Evolutionary conservation across 2,888 invertebrate species (phyloP).

Genomic region (Geotrupes spiniger): DNA sequence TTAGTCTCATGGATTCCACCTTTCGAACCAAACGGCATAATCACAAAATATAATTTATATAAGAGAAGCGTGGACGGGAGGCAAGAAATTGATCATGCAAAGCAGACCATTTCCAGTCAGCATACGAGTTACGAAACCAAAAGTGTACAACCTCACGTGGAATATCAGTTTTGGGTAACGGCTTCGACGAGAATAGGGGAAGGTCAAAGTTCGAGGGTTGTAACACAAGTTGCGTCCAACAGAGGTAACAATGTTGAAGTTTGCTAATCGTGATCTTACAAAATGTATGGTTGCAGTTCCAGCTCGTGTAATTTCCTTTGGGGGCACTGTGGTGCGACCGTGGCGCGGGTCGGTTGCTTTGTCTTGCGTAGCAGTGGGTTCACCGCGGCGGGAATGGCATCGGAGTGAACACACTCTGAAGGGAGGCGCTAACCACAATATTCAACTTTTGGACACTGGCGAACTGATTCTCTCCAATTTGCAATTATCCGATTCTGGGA

Average conservation of each 20-base stretch:
- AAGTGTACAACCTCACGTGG: slow-evolving; percentile 64
- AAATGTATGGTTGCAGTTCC: slow-evolving; percentile 51
- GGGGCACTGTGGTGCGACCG: slow-evolving; percentile 62
- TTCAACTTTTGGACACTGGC: slow-evolving; percentile 62
- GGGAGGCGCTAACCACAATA: slow-evolving; percentile 58
- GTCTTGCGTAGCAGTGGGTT: slow-evolving; percentile 65
- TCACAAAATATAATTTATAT: slow-evolving; percentile 73
- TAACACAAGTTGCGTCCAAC: slow-evolving; percentile 63
- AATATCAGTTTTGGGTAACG: slow-evolving; percentile 78
- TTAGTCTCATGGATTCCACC: slow-evolving; percentile 78
- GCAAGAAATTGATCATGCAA: slow-evolving; percentile 67
- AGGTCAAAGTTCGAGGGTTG: slow-evolving; percentile 69
- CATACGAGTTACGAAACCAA: slow-evolving; percentile 66
- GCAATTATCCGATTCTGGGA: slow-evolving; percentile 64
- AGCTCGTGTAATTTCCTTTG: slow-evolving; percentile 70
- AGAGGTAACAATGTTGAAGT: slow-evolving; percentile 48
- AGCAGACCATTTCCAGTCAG: slow-evolving; percentile 62
- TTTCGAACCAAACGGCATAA: slow-evolving; percentile 69
- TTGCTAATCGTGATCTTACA: background rate
- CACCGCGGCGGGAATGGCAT: slow-evolving; percentile 64
- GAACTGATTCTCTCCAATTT: slow-evolving; percentile 64
- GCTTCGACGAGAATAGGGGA: slow-evolving; percentile 76
- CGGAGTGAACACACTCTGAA: slow-evolving; percentile 58
- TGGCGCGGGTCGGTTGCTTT: slow-evolving; percentile 66
- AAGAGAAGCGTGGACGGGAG: slow-evolving; percentile 66